Evolutionary conservation across 2,888 invertebrate species (phyloP), one percentile per base, ranked within the genome.

Genomic region (Erynnis tages): DNA sequence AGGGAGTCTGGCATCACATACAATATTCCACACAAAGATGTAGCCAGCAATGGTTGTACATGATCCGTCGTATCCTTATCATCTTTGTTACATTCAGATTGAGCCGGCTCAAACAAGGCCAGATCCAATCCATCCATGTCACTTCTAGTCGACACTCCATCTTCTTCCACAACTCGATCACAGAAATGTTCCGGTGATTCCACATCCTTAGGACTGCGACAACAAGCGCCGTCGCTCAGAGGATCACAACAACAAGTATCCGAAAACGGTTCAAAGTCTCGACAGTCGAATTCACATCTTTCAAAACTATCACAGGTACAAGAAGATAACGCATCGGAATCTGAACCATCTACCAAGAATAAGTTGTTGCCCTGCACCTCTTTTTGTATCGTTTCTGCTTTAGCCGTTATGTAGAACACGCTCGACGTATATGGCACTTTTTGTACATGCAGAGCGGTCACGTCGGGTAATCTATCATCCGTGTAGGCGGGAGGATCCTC

Each of bases 61-160:
- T 63, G 71, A 44, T 66, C 71, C 27, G 50, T 38, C 21, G 66
- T 58, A 35, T 64, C 58, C 48, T 66, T 67, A 21, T 61, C 73
- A 55, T 71, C 70, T 57, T 76, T 78, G 52, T 70, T 73, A 19
- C 63, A 62, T 54, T 83, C 85, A 47, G 66, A 66, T 67, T 78
- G 82, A 43, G 92, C 92, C 41, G 92, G 92, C 73, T 93, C 93
- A 74, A 93, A 93, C 62, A 93, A 79, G 57, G 92, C 88, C 69
- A 93, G 82, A 79, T 93, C 93, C 62, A 93, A 83, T 57, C 93
- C 93, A 61, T 93, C 93, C 91, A 93, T 91, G 76, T 93, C 93
- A 73, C 90, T 90, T 23, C 89, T 75, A 37, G 87, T 78, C 44
- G 91, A 85, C 16, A 77, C 76, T 41, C 79, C 80, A 61, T 90